Evolutionary conservation across 2,113 vertebrate species (phyloP).

Genomic region (Scophthalmus maximus): DNA sequence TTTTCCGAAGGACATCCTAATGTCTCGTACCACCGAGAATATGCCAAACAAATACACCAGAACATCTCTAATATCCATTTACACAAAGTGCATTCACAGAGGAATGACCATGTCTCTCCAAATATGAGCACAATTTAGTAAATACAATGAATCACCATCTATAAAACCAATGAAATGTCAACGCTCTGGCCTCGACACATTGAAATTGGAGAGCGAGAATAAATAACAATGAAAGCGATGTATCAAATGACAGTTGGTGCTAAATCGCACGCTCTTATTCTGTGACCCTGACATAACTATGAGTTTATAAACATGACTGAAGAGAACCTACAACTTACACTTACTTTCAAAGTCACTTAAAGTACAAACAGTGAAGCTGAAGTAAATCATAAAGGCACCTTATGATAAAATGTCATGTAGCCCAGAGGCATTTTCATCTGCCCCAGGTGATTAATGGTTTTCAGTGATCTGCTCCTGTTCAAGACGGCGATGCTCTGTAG

Average conservation of each 20-base stretch:
- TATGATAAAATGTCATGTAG: not conserved
- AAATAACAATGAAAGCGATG: not conserved
- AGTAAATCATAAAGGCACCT: slow-evolving; percentile 22
- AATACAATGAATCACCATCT: not conserved
- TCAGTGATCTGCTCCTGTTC: slow-evolving; percentile 7
- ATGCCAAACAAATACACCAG: slow-evolving; percentile 29
- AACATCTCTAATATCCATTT: slow-evolving; percentile 16
- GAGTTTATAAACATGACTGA: not conserved
- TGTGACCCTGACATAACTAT: not conserved
- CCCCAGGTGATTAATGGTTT: slow-evolving; percentile 29
- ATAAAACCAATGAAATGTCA: not conserved
- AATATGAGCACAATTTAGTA: slow-evolving; percentile 7
- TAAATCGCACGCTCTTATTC: not conserved
- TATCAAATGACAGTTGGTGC: not conserved
- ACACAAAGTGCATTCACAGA: not conserved
- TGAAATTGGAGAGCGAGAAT: not conserved
- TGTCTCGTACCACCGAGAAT: slow-evolving; percentile 37
- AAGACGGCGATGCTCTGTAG: not conserved
- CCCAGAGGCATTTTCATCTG: slow-evolving; percentile 28
- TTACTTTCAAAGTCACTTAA: slow-evolving; percentile 15
- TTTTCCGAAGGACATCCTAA: slow-evolving; percentile 41
- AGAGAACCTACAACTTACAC: not conserved
- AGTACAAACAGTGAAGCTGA: slow-evolving; percentile 17
- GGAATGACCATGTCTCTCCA: not conserved
- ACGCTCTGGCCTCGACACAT: not conserved